Base-by-base conservation (phyloP, 2,888 invertebrate species). In the Sesia bembeciformis region DNA sequence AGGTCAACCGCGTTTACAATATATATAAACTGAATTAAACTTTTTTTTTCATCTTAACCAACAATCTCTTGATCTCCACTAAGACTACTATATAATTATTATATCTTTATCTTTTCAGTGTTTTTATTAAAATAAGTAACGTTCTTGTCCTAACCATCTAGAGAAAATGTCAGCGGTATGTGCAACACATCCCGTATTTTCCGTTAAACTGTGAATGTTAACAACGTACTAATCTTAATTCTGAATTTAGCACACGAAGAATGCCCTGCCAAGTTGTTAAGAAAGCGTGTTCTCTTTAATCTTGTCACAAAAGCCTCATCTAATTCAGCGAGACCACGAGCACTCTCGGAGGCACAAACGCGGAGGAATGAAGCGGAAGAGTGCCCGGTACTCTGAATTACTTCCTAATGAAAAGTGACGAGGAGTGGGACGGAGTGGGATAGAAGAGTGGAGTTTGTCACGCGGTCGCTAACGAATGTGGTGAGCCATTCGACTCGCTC, bases 361-460 rank as follows among this genome's bases (percentile, higher is more conserved):
- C 74, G 78, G 74, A 87, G 84, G 85, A 86, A 89, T 86, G 88
- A 84, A 84, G 81, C 84, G 82, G 79, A 84, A 85, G 84, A 84
- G 85, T 79, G 81, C 79, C 81, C 77, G 78, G 79, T 74, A 81
- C 86, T 87, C 86, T 78, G 84, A 86, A 88, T 88, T 88, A 88
- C 86, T 89, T 87, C 86, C 87, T 88, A 89, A 88, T 88, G 88
- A 89, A 89, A 87, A 87, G 87, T 86, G 83, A 77, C 71, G 76
- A 78, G 76, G 78, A 84, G 85, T 82, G 79, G 78, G 76, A 72
- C 74, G 71, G 77, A 79, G 82, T 74, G 73, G 74, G 70, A 69
- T 67, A 62, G 60, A 46, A 40, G 52, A 61, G 62, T 60, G 58
- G 61, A 72, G 76, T 77, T 83, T 73, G 81, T 82, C 81, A 76